phyloP scores from a whole-genome alignment of 2,113 vertebrate species.

The Nibea albiflora region DNA sequence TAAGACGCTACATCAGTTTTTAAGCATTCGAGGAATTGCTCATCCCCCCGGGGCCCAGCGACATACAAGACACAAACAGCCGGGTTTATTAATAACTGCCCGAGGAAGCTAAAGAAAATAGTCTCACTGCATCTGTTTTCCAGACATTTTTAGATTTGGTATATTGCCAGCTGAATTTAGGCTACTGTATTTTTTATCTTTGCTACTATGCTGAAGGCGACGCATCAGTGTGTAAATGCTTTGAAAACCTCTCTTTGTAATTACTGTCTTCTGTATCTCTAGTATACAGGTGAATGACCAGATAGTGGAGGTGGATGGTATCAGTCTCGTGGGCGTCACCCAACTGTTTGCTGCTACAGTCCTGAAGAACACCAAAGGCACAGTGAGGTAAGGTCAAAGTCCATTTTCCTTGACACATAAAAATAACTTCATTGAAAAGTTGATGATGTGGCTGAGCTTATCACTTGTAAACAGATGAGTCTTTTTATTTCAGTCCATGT shows the following conservation, averaged over 20 bases:
- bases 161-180: constrained; percentile 1
- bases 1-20: constrained; percentile 18
- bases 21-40: constrained; percentile 28
- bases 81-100: constrained; percentile 60
- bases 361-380: constrained; percentile 94
- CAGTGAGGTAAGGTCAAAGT: constrained; percentile 85
- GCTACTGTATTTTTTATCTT: neutral
- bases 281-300: constrained; percentile 92
- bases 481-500: constrained; percentile 6
- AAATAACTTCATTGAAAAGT: constrained; percentile 22
- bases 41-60: constrained; percentile 19
- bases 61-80: constrained; percentile 43
- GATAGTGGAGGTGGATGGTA: constrained; percentile 93
- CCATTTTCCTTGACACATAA: neutral
- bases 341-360: constrained; percentile 95
- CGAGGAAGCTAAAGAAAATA: constrained; percentile 44
- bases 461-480: neutral
- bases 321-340: constrained; percentile 93
- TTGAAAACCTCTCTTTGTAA: constrained; percentile 2
- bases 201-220: neutral
- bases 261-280: constrained; percentile 23
- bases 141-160: constrained; percentile 27
- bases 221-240: constrained; percentile 5
- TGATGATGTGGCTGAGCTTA: neutral
- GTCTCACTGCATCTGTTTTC: constrained; percentile 28